Base-by-base conservation (phyloP, 2,888 invertebrate species). In the Cabera pusaria region DNA sequence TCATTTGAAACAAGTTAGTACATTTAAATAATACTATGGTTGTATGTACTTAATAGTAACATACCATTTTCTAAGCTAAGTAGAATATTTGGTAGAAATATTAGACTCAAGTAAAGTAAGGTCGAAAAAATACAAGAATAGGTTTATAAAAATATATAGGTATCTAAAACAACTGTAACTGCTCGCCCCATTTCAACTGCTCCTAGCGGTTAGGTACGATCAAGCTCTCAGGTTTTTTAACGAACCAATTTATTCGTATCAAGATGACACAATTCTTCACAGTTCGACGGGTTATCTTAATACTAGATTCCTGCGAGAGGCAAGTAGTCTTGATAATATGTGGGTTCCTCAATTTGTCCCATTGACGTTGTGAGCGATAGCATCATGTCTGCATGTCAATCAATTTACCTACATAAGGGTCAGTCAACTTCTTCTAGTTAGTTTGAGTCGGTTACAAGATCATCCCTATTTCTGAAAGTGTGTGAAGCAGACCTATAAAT, bases 271-370 rank as follows among this genome's bases (percentile, higher is more conserved):
- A 24, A 33, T 41, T 41, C 35, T 29, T 35, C 37, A 31, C 39
- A 32, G 44, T 59, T 58, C 56, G 59, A 55, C 51, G 57, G 63
- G 66, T 62, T 75, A 80, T 76, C 73, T n/a, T 42, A 50, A 29
- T 48, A 52, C 59, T 55, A 72, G 73, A 85, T 83, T 71, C 70
- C 72, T 77, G 82, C 78, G 67, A 52, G 69, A 77, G 76, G 72
- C 62, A 74, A 78, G 62, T 48, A 71, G 70, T 45, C 66, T 70
- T 76, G 77, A 76, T n/a, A n/a, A n/a, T 82, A 75, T 73, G 74
- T 74, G 64, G 72, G 75, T 74, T 83, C 82, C 83, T 83, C 83
- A 85, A 86, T 85, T 83, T 77, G 65, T 64, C 59, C 54, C 59
- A 65, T 70, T 67, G 69, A 70, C 64, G 65, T 59, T 49, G 61